Percentiles rank a stretch among this genome's conserved stretches.
phyloP scores from a whole-genome alignment of 2,113 vertebrate genomes.

The Martes martes region DNA sequence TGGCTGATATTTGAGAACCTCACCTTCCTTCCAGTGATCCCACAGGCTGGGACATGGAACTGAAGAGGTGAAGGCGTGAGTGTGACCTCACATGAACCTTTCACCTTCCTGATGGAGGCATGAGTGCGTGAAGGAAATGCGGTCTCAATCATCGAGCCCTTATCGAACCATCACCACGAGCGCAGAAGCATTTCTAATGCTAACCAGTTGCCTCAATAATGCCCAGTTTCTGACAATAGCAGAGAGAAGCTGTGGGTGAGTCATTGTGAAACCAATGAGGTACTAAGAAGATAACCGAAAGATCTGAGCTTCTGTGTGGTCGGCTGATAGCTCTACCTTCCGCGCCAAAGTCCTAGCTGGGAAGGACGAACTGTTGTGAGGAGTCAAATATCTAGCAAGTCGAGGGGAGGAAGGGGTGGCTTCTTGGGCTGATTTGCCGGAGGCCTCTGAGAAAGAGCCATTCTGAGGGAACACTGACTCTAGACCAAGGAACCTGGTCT shows the following conservation, averaged over 20 bases:
- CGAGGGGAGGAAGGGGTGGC: neutral
- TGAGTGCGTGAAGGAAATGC: neutral
- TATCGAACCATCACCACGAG: neutral
- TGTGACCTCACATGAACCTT: neutral
- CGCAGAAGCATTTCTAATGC: neutral
- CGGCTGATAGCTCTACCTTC: neutral
- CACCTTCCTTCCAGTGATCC: neutral
- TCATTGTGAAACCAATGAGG: neutral
- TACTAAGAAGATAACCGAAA: neutral
- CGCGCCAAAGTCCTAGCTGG: neutral
- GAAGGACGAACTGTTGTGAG: fast-evolving
- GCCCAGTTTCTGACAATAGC: neutral
- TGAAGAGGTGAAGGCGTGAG: neutral
- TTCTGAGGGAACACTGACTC: neutral
- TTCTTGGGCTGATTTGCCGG: neutral
- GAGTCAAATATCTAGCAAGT: neutral
- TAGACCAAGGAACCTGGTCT: neutral
- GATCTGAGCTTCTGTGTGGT: fast-evolving
- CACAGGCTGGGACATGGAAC: fast-evolving
- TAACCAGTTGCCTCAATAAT: neutral
- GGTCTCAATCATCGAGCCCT: neutral
- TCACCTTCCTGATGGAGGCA: neutral
- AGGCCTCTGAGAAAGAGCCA: neutral
- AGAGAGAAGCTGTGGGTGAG: neutral
- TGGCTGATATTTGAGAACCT: neutral